Evolutionary conservation across 2,113 vertebrate genomes (phyloP), one percentile per base, ranked within the genome.

Genomic region (Diadophis punctatus): DNA sequence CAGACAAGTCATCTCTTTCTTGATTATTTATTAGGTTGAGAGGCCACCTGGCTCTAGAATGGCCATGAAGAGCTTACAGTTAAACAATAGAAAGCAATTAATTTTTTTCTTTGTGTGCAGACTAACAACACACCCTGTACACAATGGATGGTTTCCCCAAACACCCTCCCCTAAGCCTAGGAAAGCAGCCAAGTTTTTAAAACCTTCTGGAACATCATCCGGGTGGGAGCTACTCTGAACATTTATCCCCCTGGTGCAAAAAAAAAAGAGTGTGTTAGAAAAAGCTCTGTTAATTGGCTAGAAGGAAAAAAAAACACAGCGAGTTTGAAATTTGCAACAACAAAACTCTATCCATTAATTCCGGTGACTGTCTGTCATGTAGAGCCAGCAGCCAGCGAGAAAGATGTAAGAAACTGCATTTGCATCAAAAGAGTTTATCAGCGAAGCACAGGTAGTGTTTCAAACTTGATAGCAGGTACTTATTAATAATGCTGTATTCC

Each of bases 391-490:
- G 14, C 89, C 34, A 93, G 92, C 86, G 25, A 93, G 92, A 92
- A 91, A 34, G 58, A 52, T n/a, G n/a, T 27, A 90, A 88, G 56
- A 34, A 53, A 43, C 18, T 12, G n/a, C 89, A 91, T 25, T 90
- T 1, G 86, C n/a, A 34, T 90, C 48, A 85, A 85, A 22, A 39
- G 89, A 68, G 86, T 89, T 96, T 96, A 90, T 95, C 89, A 46
- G 60, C 4, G 1, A 2, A 89, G 46, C 27, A 39, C 93, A 93
- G 90, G 89, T 91, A 86, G n/a, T 89, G 51, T 51, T 94, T 27
- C 93, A 92, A 56, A 3, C 30, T 43, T 89, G 91, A 58, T 92
- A 94, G 89, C 49, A 88, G 84, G 27, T 90, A 93, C 46, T 51
- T 93, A 53, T 0, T 56, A 43, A 27, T n/a, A n/a, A 34, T 48